Conservation (phyloP, 2,888 invertebrate genomes). For the Mechanitis messenoides region DNA sequence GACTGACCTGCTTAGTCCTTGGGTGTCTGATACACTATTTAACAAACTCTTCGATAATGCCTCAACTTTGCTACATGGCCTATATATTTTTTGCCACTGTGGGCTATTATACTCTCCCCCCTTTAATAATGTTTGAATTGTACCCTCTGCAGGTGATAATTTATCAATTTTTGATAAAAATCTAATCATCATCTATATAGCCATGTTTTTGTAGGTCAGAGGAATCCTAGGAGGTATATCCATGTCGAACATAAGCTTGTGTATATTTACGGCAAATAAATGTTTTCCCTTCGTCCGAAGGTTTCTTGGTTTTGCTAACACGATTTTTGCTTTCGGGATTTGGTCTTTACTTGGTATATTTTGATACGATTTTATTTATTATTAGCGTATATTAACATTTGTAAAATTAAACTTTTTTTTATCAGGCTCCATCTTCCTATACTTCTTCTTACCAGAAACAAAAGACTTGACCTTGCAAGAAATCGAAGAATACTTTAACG, state of each 20-base stretch:
- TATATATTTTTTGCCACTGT: constrained; percentile 44
- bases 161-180: background rate
- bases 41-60: constrained; percentile 31
- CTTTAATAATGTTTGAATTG: constrained; percentile 50
- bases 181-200: constrained; percentile 20
- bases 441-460: constrained; percentile 78
- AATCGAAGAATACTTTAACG: constrained; percentile 80
- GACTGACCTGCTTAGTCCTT: constrained; percentile 33
- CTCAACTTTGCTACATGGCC: constrained; percentile 38
- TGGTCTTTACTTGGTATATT: constrained; percentile 44
- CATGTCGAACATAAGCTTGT: constrained; percentile 48
- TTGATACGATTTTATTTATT: background rate
- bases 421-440: constrained; percentile 72
- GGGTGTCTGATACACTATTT: constrained; percentile 32
- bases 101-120: constrained; percentile 50
- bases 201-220: constrained; percentile 62
- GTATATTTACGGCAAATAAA: constrained; percentile 41
- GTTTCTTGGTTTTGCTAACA: constrained; percentile 27
- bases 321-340: constrained; percentile 34
- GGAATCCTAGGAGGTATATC: constrained; percentile 78
- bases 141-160: constrained; percentile 52
- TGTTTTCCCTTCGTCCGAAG: constrained; percentile 36
- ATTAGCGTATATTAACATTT: background rate
- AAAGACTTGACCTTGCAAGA: constrained; percentile 78
- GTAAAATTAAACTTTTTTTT: background rate